A percentile compares a stretch with the other conserved stretches of the same genome.
Conservation (phyloP, 2,113 vertebrate species). For the Spea multiplicata region DNA sequence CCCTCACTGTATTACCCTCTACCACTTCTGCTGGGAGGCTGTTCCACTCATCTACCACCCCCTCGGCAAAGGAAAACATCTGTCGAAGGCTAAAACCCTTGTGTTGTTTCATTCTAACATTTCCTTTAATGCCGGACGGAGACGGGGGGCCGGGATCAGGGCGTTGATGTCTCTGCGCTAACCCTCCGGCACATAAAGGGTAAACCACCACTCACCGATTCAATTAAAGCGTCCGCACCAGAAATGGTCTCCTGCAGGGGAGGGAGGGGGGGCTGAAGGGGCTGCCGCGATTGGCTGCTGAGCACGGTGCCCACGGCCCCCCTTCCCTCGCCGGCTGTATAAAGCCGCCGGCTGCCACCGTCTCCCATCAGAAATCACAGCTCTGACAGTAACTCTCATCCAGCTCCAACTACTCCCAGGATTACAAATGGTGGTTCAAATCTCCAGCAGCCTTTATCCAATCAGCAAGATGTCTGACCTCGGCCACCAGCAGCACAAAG, state of each 20-base stretch:
- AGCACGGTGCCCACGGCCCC: not conserved
- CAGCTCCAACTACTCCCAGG: not conserved
- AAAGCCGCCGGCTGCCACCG: not conserved
- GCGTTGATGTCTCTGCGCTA: no score
- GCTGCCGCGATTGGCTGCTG: slow-evolving; percentile 17
- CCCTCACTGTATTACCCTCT: no score
- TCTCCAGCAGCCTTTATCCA: slow-evolving; percentile 37
- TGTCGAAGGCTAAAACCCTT: no score
- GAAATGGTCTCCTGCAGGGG: not conserved
- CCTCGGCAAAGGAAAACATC: no score
- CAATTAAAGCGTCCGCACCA: not conserved
- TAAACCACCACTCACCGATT: no score
- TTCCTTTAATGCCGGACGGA: no score
- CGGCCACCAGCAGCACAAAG: slow-evolving; percentile 53
- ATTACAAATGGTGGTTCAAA: slow-evolving; percentile 59
- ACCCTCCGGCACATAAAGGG: no score
- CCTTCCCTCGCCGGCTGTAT: not conserved
- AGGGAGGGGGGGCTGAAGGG: not conserved
- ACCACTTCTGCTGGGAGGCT: no score
- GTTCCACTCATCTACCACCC: no score
- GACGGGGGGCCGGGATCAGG: no score
- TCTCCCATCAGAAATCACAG: not conserved
- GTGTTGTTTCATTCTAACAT: no score
- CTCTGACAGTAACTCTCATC: not conserved
- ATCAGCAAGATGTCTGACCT: slow-evolving; percentile 54